Base-by-base conservation (phyloP, 1,140 invertebrate species). In the Hycleus cichorii region DNA sequence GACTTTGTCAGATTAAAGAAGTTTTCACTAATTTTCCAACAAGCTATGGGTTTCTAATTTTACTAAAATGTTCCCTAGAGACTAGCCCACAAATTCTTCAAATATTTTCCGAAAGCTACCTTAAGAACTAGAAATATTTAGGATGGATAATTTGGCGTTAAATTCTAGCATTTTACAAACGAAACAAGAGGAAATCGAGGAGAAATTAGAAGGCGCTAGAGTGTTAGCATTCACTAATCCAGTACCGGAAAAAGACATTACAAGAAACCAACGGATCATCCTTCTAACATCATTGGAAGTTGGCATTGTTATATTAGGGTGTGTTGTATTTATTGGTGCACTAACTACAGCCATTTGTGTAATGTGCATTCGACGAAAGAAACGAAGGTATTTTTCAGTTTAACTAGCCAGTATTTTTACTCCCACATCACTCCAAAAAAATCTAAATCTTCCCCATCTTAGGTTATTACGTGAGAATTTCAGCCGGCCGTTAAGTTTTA, bases 291-390 rank as follows among this genome's bases (percentile, higher is more conserved):
- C 87, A 2, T 76, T 90, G 58, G 89, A 93, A 74, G 83, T 91
- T 10, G 86, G 87, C 9, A 85, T 88, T 1, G 81, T 93, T 3
- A 82, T 88, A 0, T 77, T 92, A 1, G 87, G 86, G 12, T 86
- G 86, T 47, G 76, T 91, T 40, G 83, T 92, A 32, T 90, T 91
- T 68, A 68, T 91, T 24, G 89, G 88, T 6, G 88, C 88, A 1
- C 74, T 88, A 12, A 80, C 86, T 0, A 84, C 88, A 0, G 86
- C 88, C 2, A 78, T 90, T n/a, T 89, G 87, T 63, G 82, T 89
- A 49, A 76, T 86, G n/a, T 89, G 87, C 64, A 75, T 87, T 52
- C 80, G 82, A 39, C 76, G 75, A 49, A 84, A 78, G 57, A 82
- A 84, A 75, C 81, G 83, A 59, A 63, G 69, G 70, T 73, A 64